Percentiles rank a stretch among this genome's conserved stretches.
Evolutionary conservation across 2,113 vertebrate species (phyloP).

Genomic region (Lagenorhynchus albirostris): DNA sequence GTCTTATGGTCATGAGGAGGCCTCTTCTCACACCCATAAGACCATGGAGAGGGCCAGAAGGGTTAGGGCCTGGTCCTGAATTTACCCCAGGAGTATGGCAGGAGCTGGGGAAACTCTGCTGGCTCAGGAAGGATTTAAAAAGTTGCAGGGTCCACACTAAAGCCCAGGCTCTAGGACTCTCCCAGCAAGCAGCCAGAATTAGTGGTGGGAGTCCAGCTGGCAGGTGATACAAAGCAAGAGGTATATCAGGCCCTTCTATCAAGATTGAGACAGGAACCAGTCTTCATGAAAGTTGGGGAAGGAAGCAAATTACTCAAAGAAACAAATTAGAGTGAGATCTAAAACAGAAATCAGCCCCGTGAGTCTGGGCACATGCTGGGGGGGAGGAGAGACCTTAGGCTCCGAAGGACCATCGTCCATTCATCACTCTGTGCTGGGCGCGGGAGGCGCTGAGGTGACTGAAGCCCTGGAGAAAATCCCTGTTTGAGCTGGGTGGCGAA

Average conservation of each 20-base stretch:
- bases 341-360: not conserved
- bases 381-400: not conserved
- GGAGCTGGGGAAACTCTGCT: not conserved
- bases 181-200: not conserved
- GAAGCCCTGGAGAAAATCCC: not conserved
- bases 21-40: not conserved
- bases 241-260: not conserved
- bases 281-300: not conserved
- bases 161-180: not conserved
- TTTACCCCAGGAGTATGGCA: not conserved
- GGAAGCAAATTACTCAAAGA: not conserved
- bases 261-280: not conserved
- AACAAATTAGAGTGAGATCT: not conserved
- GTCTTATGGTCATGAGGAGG: not conserved
- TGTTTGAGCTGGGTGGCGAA: not conserved
- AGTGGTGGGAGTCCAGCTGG: not conserved
- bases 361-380: not conserved
- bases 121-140: slow-evolving; percentile 31
- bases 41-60: not conserved
- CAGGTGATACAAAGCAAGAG: not conserved
- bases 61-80: not conserved
- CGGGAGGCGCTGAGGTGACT: not conserved
- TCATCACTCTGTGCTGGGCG: not conserved
- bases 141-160: not conserved
- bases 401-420: not conserved